phyloP scores from a whole-genome alignment of 2,888 invertebrate genomes.

The Philopedon plagiatum region DNA sequence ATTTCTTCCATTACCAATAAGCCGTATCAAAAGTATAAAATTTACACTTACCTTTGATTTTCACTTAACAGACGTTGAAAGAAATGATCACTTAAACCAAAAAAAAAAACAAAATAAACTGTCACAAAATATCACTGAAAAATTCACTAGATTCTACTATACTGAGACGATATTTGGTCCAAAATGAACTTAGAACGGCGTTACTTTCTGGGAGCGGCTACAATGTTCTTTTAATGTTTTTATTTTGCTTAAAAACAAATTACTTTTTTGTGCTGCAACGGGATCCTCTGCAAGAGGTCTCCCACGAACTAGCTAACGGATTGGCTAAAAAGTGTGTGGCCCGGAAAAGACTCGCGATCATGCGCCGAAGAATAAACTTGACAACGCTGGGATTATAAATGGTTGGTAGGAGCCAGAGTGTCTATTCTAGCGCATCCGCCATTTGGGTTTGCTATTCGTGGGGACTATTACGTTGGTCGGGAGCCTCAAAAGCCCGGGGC shows the following conservation, averaged over 20 bases:
- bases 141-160: neutral
- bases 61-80: neutral
- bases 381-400: neutral
- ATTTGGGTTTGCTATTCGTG: no score
- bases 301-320: constrained; percentile 18
- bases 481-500: no score
- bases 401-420: neutral
- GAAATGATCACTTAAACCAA: constrained; percentile 10
- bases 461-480: no score
- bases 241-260: constrained; percentile 12
- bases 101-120: no score
- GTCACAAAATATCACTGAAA: constrained; percentile 12
- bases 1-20: neutral
- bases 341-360: constrained; percentile 4
- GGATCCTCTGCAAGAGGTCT: constrained; percentile 14
- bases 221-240: constrained; percentile 2
- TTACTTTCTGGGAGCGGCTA: neutral
- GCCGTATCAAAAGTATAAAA: neutral
- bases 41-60: neutral
- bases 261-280: neutral
- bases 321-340: constrained; percentile 12
- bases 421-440: neutral
- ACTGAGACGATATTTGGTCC: neutral
- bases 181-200: neutral
- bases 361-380: neutral